A percentile compares a stretch with the other conserved stretches of the same genome.
These are phyloP conservation scores for Eleutherodactylus coqui DNA, from an alignment of 2,797 vertebrate genomes.

Conservation along the genomic window DNA sequence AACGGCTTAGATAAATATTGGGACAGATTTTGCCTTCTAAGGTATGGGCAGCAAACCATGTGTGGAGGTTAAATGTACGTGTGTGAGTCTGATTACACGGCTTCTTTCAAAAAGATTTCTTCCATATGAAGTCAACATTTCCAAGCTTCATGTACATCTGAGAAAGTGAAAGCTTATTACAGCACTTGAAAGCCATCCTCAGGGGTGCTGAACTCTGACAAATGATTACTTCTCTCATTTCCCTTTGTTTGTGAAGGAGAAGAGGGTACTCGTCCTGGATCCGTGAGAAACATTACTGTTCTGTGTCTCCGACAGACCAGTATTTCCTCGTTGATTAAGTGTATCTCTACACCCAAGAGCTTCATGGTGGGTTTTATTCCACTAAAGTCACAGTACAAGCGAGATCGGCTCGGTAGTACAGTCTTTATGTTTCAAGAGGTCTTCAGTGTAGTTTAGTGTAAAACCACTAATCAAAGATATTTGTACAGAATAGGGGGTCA, in stretches of 20 bases:
- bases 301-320: background rate
- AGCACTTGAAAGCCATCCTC: slow-evolving; percentile 39
- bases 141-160: slow-evolving; percentile 43
- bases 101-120: slow-evolving; percentile 41
- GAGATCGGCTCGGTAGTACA: background rate
- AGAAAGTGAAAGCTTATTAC: slow-evolving; percentile 36
- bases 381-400: background rate
- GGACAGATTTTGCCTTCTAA: background rate
- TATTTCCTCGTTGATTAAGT: background rate
- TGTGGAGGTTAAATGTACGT: slow-evolving; percentile 1
- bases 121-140: slow-evolving; percentile 59
- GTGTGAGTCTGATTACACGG: slow-evolving; percentile 30
- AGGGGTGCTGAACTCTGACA: slow-evolving; percentile 36
- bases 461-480: background rate
- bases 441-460: background rate
- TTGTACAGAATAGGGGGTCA: background rate
- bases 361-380: background rate
- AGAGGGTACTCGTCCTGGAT: slow-evolving; percentile 32
- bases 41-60: background rate
- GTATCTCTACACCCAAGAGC: background rate
- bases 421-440: background rate
- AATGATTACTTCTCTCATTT: slow-evolving; percentile 36
- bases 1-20: too few species aligned
- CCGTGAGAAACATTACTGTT: slow-evolving; percentile 21
- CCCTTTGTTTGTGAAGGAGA: slow-evolving; percentile 50